phyloP scores from a whole-genome alignment of 2,888 invertebrate genomes.

The Diarsia brunnea region DNA sequence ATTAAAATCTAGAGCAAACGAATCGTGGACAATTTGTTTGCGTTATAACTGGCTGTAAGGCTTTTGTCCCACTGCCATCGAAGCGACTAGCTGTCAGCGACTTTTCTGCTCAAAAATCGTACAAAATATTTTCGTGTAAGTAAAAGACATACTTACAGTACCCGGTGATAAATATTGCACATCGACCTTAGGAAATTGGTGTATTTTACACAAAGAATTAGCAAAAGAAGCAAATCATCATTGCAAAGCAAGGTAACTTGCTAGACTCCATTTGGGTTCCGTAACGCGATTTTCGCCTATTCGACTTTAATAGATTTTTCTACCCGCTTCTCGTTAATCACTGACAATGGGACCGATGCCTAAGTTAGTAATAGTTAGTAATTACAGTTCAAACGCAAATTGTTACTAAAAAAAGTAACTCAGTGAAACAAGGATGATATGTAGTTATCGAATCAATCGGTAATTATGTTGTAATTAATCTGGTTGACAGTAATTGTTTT shows the following conservation, averaged over 20 bases:
- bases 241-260: too few relatives aligned
- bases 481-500: conserved; percentile 54
- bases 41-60: conserved; percentile 1
- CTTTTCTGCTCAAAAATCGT: background rate
- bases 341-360: background rate
- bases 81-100: background rate
- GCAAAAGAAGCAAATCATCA: too few relatives aligned
- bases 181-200: too few relatives aligned
- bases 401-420: conserved; percentile 22
- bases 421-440: background rate
- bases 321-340: background rate
- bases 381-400: conserved; percentile 28
- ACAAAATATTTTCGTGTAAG: background rate
- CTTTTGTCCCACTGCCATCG: background rate
- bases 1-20: conserved; percentile 43
- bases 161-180: too few relatives aligned
- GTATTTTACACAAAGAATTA: too few relatives aligned
- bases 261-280: too few relatives aligned
- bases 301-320: background rate
- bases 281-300: too few relatives aligned
- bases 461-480: conserved; percentile 54
- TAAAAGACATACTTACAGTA: too few relatives aligned
- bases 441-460: conserved; percentile 44
- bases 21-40: conserved; percentile 39
- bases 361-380: background rate